phyloP scores from a whole-genome alignment of 2,797 vertebrate genomes.

The Liparis tanakae region DNA sequence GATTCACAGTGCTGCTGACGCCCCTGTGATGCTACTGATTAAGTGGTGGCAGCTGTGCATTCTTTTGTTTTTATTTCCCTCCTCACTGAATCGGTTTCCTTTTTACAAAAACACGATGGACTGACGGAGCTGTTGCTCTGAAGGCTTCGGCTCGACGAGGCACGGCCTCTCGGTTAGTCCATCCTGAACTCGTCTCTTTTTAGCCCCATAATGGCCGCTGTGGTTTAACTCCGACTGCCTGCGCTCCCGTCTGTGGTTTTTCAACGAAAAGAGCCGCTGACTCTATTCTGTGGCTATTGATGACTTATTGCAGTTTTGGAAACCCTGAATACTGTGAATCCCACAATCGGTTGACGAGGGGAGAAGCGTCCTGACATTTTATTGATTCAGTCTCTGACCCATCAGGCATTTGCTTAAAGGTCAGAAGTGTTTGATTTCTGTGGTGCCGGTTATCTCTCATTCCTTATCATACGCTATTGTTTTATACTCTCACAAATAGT shows the following conservation, averaged over 20 bases:
- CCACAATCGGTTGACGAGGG: constrained; percentile 17
- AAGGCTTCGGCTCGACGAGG: constrained; percentile 20
- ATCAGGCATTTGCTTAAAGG: constrained; percentile 32
- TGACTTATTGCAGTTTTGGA: constrained; percentile 12
- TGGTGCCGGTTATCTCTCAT: constrained; percentile 19
- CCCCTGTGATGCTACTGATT: constrained; percentile 53
- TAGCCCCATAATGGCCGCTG: constrained; percentile 67
- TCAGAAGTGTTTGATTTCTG: constrained; percentile 25
- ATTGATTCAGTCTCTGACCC: constrained; percentile 29
- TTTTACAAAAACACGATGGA: not conserved
- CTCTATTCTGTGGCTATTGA: constrained; percentile 42
- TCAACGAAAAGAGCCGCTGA: constrained; percentile 67
- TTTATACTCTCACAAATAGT: not conserved
- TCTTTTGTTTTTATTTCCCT: constrained; percentile 42
- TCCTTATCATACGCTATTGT: constrained; percentile 22
- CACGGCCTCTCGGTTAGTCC: constrained; percentile 39
- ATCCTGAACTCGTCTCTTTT: constrained; percentile 49
- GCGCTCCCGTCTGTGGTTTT: constrained; percentile 73
- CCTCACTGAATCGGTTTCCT: not conserved
- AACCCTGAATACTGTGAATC: not conserved
- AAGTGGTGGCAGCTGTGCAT: constrained; percentile 53
- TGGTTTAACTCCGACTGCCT: constrained; percentile 62
- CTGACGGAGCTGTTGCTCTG: constrained; percentile 11
- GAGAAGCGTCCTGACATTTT: constrained; percentile 4
- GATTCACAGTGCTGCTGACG: constrained; percentile 52